A percentile compares a stretch with the other conserved stretches of the same genome.
Conservation (phyloP, 2,888 invertebrate genomes). For the Plagodis pulveraria region DNA sequence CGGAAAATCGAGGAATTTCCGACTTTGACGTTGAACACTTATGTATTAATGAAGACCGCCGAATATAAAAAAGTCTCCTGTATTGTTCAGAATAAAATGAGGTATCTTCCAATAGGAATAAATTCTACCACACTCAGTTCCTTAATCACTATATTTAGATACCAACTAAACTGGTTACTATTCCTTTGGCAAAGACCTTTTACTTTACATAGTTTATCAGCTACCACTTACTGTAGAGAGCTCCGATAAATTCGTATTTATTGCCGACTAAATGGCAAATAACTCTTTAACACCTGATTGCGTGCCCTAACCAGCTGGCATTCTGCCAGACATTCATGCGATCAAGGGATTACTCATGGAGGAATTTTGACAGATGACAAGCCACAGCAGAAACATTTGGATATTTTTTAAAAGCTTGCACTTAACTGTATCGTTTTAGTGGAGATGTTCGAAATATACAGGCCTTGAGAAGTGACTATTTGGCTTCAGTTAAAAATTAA, state of each 20-base stretch:
- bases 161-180: too few relatives aligned
- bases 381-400: conserved; percentile 9
- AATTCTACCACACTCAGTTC: too few relatives aligned
- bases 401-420: conserved; percentile 18
- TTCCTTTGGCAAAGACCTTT: too few relatives aligned
- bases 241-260: conserved; percentile 28
- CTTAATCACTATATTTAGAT: too few relatives aligned
- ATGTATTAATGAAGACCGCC: too few relatives aligned
- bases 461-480: background rate
- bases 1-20: too few relatives aligned
- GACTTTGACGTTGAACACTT: too few relatives aligned
- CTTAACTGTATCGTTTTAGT: conserved; percentile 12
- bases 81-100: too few relatives aligned
- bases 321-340: conserved; percentile 33
- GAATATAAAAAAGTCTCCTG: too few relatives aligned
- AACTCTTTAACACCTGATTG: conserved; percentile 54
- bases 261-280: conserved; percentile 44
- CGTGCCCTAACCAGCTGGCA: conserved; percentile 40
- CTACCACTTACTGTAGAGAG: conserved; percentile 3
- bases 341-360: conserved; percentile 14
- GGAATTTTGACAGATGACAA: conserved; percentile 16
- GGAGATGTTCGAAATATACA: conserved; percentile 1
- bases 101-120: too few relatives aligned
- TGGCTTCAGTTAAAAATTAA: too few relatives aligned
- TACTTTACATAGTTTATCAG: too few relatives aligned